phyloP scores from a whole-genome alignment of 2,888 invertebrate genomes.

The Venusia cambrica region DNA sequence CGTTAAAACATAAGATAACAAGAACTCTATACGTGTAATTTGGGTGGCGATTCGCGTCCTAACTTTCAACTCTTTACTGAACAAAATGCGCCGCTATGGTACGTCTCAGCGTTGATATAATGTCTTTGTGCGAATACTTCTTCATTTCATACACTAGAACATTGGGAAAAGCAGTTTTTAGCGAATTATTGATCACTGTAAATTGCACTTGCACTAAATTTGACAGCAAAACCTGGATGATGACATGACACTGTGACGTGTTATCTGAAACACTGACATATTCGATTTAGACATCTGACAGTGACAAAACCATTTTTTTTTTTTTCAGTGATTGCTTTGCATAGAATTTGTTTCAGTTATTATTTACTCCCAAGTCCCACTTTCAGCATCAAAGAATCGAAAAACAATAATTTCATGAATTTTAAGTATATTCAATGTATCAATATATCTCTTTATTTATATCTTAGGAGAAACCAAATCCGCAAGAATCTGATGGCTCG shows the following conservation, averaged over 20 bases:
- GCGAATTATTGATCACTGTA: constrained; percentile 14
- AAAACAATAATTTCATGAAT: no score
- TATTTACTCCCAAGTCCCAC: no score
- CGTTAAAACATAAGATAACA: constrained; percentile 69
- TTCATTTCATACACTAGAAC: constrained; percentile 23
- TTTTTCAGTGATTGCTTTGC: constrained; percentile 5
- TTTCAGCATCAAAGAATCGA: no score
- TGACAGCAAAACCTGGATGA: constrained; percentile 21
- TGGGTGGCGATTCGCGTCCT: constrained; percentile 16
- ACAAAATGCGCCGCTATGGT: constrained; percentile 16
- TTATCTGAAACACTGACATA: no score
- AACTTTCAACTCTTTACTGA: constrained; percentile 13
- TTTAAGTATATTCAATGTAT: no score
- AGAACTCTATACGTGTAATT: constrained; percentile 31
- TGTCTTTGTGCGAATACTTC: constrained; percentile 19
- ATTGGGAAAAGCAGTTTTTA: constrained; percentile 15
- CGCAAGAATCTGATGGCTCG: no score
- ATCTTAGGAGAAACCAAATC: no score
- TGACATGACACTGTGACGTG: constrained; percentile 25
- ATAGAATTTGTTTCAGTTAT: constrained; percentile 3
- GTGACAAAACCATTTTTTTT: constrained; percentile 10
- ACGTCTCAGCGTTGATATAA: constrained; percentile 11
- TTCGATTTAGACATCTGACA: no score
- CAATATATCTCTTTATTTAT: no score
- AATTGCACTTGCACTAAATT: constrained; percentile 19